Percentiles rank a stretch among this genome's conserved stretches.
These are phyloP conservation scores for Pimephales promelas DNA, from an alignment of 2,113 vertebrate species.

Conservation along the genomic window DNA sequence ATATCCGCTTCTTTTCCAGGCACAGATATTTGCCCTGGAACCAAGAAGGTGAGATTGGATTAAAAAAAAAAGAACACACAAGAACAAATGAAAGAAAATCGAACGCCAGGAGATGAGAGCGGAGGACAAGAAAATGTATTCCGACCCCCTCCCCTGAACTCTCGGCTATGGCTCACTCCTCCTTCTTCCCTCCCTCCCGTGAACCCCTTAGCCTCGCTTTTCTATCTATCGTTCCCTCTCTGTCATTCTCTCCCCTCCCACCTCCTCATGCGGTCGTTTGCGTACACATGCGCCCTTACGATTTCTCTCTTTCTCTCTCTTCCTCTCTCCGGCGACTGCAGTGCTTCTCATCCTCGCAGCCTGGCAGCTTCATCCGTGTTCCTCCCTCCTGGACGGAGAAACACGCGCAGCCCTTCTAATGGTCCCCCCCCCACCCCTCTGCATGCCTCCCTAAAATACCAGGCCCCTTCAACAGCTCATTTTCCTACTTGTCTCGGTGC, in stretches of 20 bases:
- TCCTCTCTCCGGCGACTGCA: slow-evolving; percentile 62
- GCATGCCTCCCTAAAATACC: slow-evolving; percentile 62
- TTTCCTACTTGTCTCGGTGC: slow-evolving; percentile 61
- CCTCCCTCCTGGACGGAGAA: slow-evolving; percentile 52
- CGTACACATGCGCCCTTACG: slow-evolving; percentile 51
- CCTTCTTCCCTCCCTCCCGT: slow-evolving; percentile 70
- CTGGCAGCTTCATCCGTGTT: slow-evolving; percentile 55
- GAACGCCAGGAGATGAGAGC: slow-evolving; percentile 52
- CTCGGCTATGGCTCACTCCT: slow-evolving; percentile 70
- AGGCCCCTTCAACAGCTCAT: slow-evolving; percentile 67
- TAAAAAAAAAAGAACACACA: slow-evolving; percentile 12
- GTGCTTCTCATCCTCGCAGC: slow-evolving; percentile 46
- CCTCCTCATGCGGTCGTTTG: slow-evolving; percentile 55
- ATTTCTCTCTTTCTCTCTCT: slow-evolving; percentile 55
- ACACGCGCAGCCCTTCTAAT: slow-evolving; percentile 47
- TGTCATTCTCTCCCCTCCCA: slow-evolving; percentile 63
- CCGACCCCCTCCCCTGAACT: slow-evolving; percentile 67
- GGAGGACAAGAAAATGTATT: slow-evolving; percentile 65
- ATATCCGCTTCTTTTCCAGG: slow-evolving; percentile 39
- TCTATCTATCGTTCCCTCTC: slow-evolving; percentile 54
- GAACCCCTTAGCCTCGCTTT: slow-evolving; percentile 49
- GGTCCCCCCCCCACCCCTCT: slow-evolving; percentile 52
- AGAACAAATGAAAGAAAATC: slow-evolving; percentile 47
- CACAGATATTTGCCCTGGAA: slow-evolving; percentile 61
- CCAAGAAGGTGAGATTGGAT: slow-evolving; percentile 37